Conservation (phyloP, 2,797 vertebrate species). For the Malacoctenus gilli region DNA sequence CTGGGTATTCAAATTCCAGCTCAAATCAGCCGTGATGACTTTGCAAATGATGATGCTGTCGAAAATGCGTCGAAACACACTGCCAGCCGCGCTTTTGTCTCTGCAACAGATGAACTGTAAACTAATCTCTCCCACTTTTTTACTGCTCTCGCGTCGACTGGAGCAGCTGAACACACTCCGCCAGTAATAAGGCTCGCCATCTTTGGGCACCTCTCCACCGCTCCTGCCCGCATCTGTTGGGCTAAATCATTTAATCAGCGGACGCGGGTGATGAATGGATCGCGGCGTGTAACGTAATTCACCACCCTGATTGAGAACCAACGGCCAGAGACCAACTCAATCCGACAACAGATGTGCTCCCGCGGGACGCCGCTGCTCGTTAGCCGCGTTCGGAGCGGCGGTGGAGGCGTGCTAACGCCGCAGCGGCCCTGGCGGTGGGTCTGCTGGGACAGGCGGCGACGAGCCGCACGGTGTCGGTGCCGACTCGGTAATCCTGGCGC, state of each 20-base stretch:
- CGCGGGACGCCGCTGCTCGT: slow-evolving; percentile 49
- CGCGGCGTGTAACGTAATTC: slow-evolving; percentile 45
- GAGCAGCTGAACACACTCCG: slow-evolving; percentile 2
- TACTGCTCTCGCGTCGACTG: slow-evolving; percentile 11
- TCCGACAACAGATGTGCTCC: slow-evolving; percentile 67
- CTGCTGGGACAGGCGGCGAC: slow-evolving; percentile 32
- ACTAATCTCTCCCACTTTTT: slow-evolving; percentile 21
- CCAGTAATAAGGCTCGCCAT: slow-evolving; percentile 15
- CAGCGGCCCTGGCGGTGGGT: slow-evolving; percentile 48
- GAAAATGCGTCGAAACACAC: slow-evolving; percentile 20
- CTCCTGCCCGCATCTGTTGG: slow-evolving; percentile 40
- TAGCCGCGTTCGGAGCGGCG: slow-evolving; percentile 45
- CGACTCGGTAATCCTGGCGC: slow-evolving; percentile 50
- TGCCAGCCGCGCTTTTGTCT: slow-evolving; percentile 16
- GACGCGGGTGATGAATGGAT: slow-evolving; percentile 58
- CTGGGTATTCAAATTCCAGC: slow-evolving; percentile 12
- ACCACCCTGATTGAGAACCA: slow-evolving; percentile 67
- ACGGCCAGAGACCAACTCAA: slow-evolving; percentile 41
- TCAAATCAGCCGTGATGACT: slow-evolving; percentile 18
- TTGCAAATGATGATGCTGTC: slow-evolving; percentile 13
- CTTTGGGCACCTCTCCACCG: slow-evolving; percentile 13
- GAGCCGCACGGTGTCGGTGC: slow-evolving; percentile 31
- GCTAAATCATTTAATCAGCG: slow-evolving; percentile 56
- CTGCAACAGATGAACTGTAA: slow-evolving; percentile 19
- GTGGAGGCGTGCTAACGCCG: slow-evolving; percentile 39